Conservation (phyloP, 2,113 vertebrate species). For the Tretioscincus oriximinensis region DNA sequence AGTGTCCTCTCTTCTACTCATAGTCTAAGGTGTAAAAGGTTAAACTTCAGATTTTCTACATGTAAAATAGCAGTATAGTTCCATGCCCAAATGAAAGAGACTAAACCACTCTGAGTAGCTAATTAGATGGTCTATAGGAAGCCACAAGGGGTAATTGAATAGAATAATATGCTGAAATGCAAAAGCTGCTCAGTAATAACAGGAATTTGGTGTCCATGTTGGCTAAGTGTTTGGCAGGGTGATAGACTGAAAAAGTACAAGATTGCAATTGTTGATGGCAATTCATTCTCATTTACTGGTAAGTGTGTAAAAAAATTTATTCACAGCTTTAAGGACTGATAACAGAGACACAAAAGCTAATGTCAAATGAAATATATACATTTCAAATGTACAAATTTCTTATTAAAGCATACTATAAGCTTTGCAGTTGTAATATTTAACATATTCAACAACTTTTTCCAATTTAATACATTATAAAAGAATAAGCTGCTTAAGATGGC, state of each 20-base stretch:
- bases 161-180: not conserved
- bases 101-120: not conserved
- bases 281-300: not conserved
- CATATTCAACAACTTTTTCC: constrained; percentile 48
- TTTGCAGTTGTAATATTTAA: constrained; percentile 48
- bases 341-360: constrained; percentile 59
- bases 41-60: too few relatives aligned
- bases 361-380: constrained; percentile 74
- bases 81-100: too few relatives aligned
- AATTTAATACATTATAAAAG: constrained; percentile 49
- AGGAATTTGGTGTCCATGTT: not conserved
- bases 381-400: constrained; percentile 68
- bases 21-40: too few relatives aligned
- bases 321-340: constrained; percentile 64
- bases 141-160: not conserved
- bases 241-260: not conserved
- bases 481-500: constrained; percentile 19
- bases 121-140: not conserved
- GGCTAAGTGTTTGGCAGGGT: too few relatives aligned
- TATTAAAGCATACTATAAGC: constrained; percentile 72
- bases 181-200: not conserved
- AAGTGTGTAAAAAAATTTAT: constrained; percentile 70
- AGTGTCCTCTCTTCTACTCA: too few relatives aligned
- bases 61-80: too few relatives aligned
- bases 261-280: not conserved